Base-by-base conservation (phyloP, 2,113 vertebrate genomes). In the Bombycilla garrulus region DNA sequence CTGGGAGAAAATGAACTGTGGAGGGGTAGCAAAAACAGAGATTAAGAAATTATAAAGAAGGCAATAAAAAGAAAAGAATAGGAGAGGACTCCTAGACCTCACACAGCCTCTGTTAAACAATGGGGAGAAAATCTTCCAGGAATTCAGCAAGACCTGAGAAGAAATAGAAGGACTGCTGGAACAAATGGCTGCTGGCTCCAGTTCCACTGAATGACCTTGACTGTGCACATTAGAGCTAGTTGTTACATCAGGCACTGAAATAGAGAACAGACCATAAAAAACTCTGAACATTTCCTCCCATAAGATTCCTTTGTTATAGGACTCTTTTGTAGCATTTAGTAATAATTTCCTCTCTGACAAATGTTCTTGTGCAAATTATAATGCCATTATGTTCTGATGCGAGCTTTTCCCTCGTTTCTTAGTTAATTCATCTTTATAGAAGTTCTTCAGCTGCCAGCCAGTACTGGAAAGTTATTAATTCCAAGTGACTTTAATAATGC, bases 261-360 rank as follows among this genome's bases (percentile, higher is more conserved):
- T 57, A 93, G 81, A 95, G 95, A 96, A 95, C 92, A 97, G 92
- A 92, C 81, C 89, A 95, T 96, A 95, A 97, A 96, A 95, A 92
- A 45, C 94, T 80, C 86, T n/a, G 90, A 94, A 96, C 72, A 95
- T 94, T 96, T 96, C 96, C 93, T 97, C 95, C 95, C 96, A 93
- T 93, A 92, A 95, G 92, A 92, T 93, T 94, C 92, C 76, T 93
- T 96, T 96, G 95, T 97, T 96, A 91, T 78, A 92, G 72, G 91
- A 60, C 92, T 93, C 89, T 93, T 90, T 93, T 94, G 86, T 91
- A 96, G 86, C 92, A 90, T 95, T 97, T 96, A 96, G 91, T 93
- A 96, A 95, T 95, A 80, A 96, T 94, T 96, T 93, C 95, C 95
- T 97, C 95, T 88, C 92, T 96, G 95, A 96, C 88, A 95, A 94